phyloP scores from a whole-genome alignment of 2,888 invertebrate species.

The Drosophila diplacantha region DNA sequence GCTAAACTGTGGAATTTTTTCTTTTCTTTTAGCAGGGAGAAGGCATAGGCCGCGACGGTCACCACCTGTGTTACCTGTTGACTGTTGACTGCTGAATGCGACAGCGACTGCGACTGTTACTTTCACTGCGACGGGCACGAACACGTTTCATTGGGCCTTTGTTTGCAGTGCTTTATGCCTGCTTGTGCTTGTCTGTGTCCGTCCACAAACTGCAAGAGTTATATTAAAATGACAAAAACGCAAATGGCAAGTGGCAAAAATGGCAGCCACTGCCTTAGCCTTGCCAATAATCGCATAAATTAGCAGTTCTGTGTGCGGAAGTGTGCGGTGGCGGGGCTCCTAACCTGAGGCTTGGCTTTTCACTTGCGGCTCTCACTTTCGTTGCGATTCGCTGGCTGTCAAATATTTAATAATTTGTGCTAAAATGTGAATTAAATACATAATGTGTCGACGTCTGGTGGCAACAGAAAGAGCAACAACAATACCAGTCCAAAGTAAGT shows the following conservation, averaged over 20 bases:
- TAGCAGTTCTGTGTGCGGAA: conserved; percentile 54
- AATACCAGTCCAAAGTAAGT: conserved; percentile 14
- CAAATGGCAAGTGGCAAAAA: conserved; percentile 19
- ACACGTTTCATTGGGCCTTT: conserved; percentile 56
- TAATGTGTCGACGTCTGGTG: conserved; percentile 5
- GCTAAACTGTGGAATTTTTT: too few species aligned
- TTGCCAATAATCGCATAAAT: conserved; percentile 67
- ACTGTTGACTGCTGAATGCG: conserved; percentile 32
- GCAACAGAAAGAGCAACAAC: conserved; percentile 2
- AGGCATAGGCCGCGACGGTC: conserved; percentile 55
- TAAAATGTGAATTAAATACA: conserved; percentile 60
- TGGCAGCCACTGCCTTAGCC: conserved; percentile 22
- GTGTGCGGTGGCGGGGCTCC: conserved; percentile 41
- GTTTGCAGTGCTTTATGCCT: conserved; percentile 6
- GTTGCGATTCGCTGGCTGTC: conserved; percentile 44
- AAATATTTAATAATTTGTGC: conserved; percentile 70
- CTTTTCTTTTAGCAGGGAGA: neutral
- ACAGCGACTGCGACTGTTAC: conserved; percentile 19
- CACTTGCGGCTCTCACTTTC: conserved; percentile 66
- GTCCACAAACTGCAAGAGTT: conserved; percentile 54
- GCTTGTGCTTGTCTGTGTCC: conserved; percentile 17
- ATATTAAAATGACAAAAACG: conserved; percentile 62
- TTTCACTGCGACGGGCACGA: conserved; percentile 52
- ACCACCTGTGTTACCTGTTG: conserved; percentile 65
- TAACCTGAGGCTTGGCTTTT: conserved; percentile 17